Conservation (phyloP, 1,140 invertebrate genomes). For the Drosophila nebulosa region DNA sequence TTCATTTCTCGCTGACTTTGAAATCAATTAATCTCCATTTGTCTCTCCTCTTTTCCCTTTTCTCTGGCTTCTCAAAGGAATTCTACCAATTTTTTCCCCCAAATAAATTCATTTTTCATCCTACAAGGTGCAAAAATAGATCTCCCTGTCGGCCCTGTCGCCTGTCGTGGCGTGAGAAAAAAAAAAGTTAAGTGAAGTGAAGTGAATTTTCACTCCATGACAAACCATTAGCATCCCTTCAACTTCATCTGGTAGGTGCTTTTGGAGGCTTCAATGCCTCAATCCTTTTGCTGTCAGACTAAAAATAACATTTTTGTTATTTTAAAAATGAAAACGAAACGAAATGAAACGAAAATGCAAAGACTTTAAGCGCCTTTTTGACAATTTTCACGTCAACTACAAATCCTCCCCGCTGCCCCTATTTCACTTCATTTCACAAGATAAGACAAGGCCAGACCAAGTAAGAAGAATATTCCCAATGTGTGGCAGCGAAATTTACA, state of each 20-base stretch:
- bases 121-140: constrained; percentile 49
- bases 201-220: constrained; percentile 38
- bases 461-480: constrained; percentile 44
- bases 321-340: constrained; percentile 26
- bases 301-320: constrained; percentile 76
- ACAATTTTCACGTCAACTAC: constrained; percentile 75
- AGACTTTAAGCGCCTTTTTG: constrained; percentile 75
- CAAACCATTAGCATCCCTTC: constrained; percentile 43
- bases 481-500: constrained; percentile 44
- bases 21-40: constrained; percentile 49
- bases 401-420: constrained; percentile 45
- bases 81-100: constrained; percentile 4
- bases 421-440: constrained; percentile 30
- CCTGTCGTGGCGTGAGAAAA: constrained; percentile 32
- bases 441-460: constrained; percentile 35
- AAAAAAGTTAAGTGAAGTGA: constrained; percentile 18
- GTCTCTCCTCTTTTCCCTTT: constrained; percentile 3
- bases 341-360: constrained; percentile 40
- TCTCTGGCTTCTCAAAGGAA: background rate
- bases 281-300: constrained; percentile 69
- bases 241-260: constrained; percentile 28
- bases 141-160: background rate
- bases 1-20: background rate
- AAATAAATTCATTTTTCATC: constrained; percentile 30
- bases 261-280: constrained; percentile 31